Percentiles rank a stretch among this genome's conserved stretches.
Evolutionary conservation across 1,140 invertebrate species (phyloP).

Genomic region (Macrotrachela quadricornifera): DNA sequence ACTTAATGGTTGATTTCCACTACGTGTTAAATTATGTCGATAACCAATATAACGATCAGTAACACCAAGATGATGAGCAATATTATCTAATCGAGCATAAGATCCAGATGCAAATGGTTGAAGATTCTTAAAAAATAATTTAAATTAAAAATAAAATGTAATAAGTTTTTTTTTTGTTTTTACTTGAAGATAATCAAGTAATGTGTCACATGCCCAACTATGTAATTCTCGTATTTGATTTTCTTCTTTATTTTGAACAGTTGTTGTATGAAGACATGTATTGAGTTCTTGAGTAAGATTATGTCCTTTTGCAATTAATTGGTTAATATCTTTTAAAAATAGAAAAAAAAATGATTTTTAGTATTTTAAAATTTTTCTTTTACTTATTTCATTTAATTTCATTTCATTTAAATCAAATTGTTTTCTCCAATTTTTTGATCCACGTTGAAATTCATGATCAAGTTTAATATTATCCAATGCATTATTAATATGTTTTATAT

Average conservation of each 20-base stretch:
- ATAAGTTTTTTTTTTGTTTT: not conserved
- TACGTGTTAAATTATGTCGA: conserved; percentile 19
- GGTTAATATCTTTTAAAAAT: no score
- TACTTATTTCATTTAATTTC: not conserved
- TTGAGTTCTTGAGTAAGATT: conserved; percentile 10
- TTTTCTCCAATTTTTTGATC: conserved; percentile 14
- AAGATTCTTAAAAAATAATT: conserved; percentile 13
- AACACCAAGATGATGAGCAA: conserved; percentile 24
- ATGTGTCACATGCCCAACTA: conserved; percentile 15
- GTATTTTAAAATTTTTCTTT: not conserved
- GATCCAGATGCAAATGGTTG: conserved; percentile 15
- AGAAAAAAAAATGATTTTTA: no score
- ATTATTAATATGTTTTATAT: conserved; percentile 5
- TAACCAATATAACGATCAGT: conserved; percentile 25
- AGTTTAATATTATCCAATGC: conserved; percentile 20
- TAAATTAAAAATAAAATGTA: not conserved
- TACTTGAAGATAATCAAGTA: conserved; percentile 11
- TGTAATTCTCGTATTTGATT: conserved; percentile 16
- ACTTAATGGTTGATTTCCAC: conserved; percentile 15
- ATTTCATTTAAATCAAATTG: not conserved
- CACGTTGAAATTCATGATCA: conserved; percentile 14
- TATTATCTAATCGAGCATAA: conserved; percentile 16
- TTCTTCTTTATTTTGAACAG: conserved; percentile 13
- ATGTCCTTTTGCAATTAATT: no score
- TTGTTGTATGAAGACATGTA: conserved; percentile 8